phyloP scores from a whole-genome alignment of 1,140 invertebrate species.

The Nasonia longicornis region DNA sequence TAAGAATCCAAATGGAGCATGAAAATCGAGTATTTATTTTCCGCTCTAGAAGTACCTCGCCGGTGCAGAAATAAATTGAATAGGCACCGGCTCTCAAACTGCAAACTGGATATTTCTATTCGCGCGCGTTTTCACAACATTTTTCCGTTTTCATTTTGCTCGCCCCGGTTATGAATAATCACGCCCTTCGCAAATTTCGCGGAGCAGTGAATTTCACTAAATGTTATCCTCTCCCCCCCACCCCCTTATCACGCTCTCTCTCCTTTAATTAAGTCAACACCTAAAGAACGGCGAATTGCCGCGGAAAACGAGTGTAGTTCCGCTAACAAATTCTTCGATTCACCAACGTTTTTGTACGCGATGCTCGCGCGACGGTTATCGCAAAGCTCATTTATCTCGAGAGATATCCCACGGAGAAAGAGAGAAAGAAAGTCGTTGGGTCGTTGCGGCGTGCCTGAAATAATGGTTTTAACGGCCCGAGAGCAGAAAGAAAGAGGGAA shows the following conservation, averaged over 20 bases:
- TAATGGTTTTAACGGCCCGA: constrained; percentile 29
- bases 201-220: not conserved
- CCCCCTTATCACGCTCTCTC: too few species aligned
- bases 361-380: not conserved
- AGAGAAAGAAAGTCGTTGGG: not conserved
- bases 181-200: not conserved
- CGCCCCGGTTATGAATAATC: not conserved
- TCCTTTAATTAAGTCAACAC: not conserved
- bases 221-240: not conserved
- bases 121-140: too few species aligned
- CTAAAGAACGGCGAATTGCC: not conserved
- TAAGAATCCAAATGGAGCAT: not conserved
- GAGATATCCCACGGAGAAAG: constrained; percentile 11
- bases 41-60: not conserved
- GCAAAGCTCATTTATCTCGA: constrained; percentile 21
- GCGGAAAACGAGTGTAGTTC: not conserved
- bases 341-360: not conserved
- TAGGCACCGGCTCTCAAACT: too few species aligned
- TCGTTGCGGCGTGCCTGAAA: constrained; percentile 19
- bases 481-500: not conserved
- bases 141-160: not conserved
- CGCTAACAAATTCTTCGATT: constrained; percentile 22
- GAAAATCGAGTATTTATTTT: not conserved
- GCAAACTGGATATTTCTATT: not conserved
- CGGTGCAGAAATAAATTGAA: too few species aligned